Evolutionary conservation across 2,797 vertebrate species (phyloP).

Genomic region (Falco berigora): DNA sequence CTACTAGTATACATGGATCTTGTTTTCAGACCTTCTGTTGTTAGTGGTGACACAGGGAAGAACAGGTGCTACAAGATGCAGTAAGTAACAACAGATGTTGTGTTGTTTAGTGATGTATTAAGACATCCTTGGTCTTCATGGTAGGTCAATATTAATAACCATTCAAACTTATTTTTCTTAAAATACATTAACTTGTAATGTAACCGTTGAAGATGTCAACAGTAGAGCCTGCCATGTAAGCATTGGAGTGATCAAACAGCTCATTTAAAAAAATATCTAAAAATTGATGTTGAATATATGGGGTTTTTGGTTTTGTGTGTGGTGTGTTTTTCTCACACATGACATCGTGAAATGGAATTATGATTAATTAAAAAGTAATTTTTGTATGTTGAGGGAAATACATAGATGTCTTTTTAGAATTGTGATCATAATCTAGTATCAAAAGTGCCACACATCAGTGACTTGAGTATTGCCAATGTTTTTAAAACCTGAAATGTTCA

Average conservation of each 20-base stretch:
- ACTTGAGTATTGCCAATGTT: not conserved
- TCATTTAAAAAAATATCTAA: not conserved
- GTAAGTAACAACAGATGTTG: not conserved
- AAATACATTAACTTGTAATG: not conserved
- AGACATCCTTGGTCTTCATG: not conserved
- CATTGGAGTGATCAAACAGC: not conserved
- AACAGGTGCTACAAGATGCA: not conserved
- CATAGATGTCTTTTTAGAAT: not conserved
- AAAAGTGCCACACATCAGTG: not conserved
- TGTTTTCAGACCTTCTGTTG: not conserved
- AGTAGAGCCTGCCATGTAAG: not conserved
- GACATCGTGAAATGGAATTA: not conserved
- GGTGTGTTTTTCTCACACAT: not conserved
- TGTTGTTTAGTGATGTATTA: not conserved
- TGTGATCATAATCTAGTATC: not conserved
- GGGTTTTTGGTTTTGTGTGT: not conserved
- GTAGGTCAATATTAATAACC: not conserved
- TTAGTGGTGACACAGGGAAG: not conserved
- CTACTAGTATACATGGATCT: not conserved
- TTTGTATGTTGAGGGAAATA: not conserved
- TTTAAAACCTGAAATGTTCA: not conserved
- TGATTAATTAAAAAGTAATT: not conserved
- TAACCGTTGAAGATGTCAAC: not conserved
- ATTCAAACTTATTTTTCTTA: not conserved
- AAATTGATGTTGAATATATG: not conserved